phyloP scores from a whole-genome alignment of 2,113 vertebrate species.

The Monopterus albus region DNA sequence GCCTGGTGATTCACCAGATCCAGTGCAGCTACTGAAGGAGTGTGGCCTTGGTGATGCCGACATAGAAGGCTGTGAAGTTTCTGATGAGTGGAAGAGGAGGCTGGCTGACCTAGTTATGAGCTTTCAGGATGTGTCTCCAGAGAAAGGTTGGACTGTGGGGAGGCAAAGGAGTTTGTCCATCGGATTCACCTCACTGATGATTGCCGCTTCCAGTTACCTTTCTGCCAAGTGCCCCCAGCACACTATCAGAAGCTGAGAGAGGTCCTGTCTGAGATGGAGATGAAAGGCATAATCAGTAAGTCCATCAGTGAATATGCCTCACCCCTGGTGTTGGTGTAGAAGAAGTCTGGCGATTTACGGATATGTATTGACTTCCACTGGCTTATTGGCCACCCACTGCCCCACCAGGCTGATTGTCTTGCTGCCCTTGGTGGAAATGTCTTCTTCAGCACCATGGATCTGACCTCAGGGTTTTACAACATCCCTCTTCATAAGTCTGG shows the following conservation, averaged over 20 bases:
- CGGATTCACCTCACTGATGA: neutral
- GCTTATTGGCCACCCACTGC: neutral
- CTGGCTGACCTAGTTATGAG: neutral
- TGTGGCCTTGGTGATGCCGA: neutral
- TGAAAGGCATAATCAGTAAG: conserved; percentile 20
- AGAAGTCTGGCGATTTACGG: conserved; percentile 3
- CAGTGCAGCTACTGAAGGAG: neutral
- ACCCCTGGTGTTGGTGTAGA: neutral
- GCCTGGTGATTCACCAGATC: too few relatives aligned
- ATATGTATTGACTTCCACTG: conserved; percentile 11
- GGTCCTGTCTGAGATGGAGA: conserved; percentile 13
- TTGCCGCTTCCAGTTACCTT: conserved; percentile 2
- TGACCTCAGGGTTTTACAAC: conserved; percentile 11
- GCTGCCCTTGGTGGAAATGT: conserved; percentile 15
- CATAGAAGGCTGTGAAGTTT: neutral
- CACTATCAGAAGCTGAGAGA: conserved; percentile 12
- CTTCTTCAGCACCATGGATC: conserved; percentile 26
- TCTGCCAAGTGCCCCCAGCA: neutral
- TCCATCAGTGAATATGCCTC: conserved; percentile 23
- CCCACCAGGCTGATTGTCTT: conserved; percentile 2
- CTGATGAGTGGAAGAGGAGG: neutral
- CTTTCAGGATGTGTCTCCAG: neutral
- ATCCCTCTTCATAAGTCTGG: conserved; percentile 1
- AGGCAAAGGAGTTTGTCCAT: neutral
- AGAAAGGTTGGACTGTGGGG: conserved; percentile 3